Evolutionary conservation across 2,888 invertebrate species (phyloP).

Genomic region (Apotomis betuletana): DNA sequence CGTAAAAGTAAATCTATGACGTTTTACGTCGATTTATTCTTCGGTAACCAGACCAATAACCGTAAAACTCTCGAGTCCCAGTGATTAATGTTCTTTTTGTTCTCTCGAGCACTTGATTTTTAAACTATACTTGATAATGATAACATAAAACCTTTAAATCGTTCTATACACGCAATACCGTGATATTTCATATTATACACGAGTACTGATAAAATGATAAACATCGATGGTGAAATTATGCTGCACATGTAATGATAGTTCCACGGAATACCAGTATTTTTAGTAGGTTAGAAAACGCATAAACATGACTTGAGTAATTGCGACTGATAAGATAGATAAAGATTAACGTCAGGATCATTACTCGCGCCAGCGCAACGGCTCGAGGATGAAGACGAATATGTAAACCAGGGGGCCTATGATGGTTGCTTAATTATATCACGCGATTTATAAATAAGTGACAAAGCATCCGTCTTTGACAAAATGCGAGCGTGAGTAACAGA

Average conservation of each 20-base stretch:
- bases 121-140: not conserved
- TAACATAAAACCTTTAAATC: conserved; percentile 20
- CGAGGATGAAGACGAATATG: too few relatives aligned
- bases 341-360: conserved; percentile 21
- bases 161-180: conserved; percentile 7
- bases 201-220: conserved; percentile 29
- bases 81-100: conserved; percentile 6
- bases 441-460: too few relatives aligned
- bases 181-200: not conserved
- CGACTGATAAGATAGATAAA: conserved; percentile 35
- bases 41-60: conserved; percentile 8
- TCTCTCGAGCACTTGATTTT: conserved; percentile 3
- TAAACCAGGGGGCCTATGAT: too few relatives aligned
- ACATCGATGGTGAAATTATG: conserved; percentile 17
- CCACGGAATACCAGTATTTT: conserved; percentile 11
- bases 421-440: too few relatives aligned
- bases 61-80: conserved; percentile 21
- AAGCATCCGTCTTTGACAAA: too few relatives aligned
- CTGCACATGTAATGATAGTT: conserved; percentile 2
- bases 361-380: not conserved
- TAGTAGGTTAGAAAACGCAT: conserved; percentile 32
- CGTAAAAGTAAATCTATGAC: not conserved
- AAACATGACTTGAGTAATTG: not conserved
- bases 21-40: not conserved
- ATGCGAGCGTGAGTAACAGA: too few relatives aligned